phyloP scores from a whole-genome alignment of 2,888 invertebrate species.

The Periphyllus acericola region DNA sequence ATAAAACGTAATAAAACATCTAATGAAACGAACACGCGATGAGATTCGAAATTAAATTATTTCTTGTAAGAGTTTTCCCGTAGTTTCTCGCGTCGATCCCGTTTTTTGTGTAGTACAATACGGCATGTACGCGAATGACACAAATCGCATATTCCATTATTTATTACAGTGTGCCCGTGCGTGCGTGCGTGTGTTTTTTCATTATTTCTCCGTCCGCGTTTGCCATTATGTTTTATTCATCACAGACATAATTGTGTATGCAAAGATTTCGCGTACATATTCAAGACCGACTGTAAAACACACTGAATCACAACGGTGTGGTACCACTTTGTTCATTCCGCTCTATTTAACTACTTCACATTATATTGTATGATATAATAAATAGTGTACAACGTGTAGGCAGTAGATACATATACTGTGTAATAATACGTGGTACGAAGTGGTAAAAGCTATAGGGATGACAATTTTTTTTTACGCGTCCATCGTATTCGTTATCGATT shows the following conservation, averaged over 20 bases:
- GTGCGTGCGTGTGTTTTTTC: neutral
- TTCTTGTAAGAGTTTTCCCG: too few species aligned
- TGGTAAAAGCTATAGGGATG: neutral
- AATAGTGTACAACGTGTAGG: too few species aligned
- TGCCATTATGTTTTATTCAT: constrained; percentile 6
- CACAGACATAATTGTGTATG: neutral
- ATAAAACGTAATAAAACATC: too few species aligned
- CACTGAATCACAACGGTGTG: neutral
- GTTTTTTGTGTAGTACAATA: too few species aligned
- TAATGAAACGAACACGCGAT: too few species aligned
- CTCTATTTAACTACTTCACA: neutral
- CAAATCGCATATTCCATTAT: too few species aligned
- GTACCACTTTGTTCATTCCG: neutral
- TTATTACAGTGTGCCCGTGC: too few species aligned
- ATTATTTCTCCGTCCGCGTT: neutral
- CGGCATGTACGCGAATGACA: too few species aligned
- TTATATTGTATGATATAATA: too few species aligned
- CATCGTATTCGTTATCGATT: neutral
- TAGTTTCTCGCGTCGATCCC: too few species aligned
- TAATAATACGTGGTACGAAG: neutral
- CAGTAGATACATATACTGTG: too few species aligned
- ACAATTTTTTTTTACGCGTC: neutral
- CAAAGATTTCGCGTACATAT: neutral
- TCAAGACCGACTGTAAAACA: neutral
- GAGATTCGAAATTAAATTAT: too few species aligned